Percentiles rank a stretch among this genome's conserved stretches.
phyloP scores from a whole-genome alignment of 2,113 vertebrate genomes.

The Myrmecophaga tridactyla region DNA sequence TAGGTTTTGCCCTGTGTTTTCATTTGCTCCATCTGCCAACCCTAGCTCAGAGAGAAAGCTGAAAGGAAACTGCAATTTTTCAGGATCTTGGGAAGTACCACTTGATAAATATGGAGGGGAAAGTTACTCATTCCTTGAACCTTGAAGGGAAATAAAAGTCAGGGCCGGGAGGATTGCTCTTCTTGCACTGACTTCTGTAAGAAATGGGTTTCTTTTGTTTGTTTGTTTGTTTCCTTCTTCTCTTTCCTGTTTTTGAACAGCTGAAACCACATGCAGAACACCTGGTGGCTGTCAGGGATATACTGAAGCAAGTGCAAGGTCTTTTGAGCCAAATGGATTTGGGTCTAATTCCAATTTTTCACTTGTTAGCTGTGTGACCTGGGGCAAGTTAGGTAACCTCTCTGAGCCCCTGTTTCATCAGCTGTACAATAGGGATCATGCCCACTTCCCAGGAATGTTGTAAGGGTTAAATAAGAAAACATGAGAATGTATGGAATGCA shows the following conservation, averaged over 20 bases:
- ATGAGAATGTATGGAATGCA: rapidly evolving
- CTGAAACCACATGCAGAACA: background rate
- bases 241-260: background rate
- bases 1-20: background rate
- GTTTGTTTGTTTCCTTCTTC: no score
- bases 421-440: background rate
- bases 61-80: background rate
- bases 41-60: background rate
- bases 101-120: background rate
- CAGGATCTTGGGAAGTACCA: background rate
- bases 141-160: background rate
- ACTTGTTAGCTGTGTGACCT: background rate
- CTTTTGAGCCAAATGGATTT: background rate
- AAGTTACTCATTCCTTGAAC: background rate
- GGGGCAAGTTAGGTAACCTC: background rate
- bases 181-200: rapidly evolving
- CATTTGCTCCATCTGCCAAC: background rate
- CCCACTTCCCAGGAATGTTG: background rate
- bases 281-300: background rate
- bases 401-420: background rate
- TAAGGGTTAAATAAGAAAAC: background rate
- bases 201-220: background rate
- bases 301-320: background rate
- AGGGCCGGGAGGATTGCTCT: background rate
- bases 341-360: background rate